A percentile compares a stretch with the other conserved stretches of the same genome.
Evolutionary conservation across 2,113 vertebrate species (phyloP).

Genomic region (Himantopus leucocephalus): DNA sequence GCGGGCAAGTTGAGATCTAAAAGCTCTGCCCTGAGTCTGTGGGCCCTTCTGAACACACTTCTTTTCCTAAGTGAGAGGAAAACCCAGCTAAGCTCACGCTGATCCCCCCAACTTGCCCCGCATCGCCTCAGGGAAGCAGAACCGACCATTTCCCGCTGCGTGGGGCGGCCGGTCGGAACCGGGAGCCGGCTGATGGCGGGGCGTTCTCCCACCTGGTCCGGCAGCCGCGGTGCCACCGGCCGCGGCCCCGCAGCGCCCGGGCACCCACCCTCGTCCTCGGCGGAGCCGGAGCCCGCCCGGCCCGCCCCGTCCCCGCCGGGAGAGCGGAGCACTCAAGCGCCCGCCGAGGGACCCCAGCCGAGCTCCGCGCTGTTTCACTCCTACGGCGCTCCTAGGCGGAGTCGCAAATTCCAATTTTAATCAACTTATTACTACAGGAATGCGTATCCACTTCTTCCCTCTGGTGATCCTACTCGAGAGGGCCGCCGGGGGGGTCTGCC

Average conservation of each 20-base stretch:
- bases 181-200: not conserved
- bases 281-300: not conserved
- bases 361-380: not conserved
- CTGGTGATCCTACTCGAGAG: fast-evolving
- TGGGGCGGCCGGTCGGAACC: fast-evolving
- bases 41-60: not conserved
- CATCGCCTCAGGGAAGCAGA: not conserved
- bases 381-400: not conserved
- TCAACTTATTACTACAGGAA: not conserved
- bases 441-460: not conserved
- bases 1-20: fast-evolving
- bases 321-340: too few relatives aligned
- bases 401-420: not conserved
- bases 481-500: not conserved
- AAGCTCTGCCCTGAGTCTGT: not conserved
- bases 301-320: not conserved
- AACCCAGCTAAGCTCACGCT: fast-evolving
- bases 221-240: too few relatives aligned
- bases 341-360: not conserved
- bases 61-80: not conserved
- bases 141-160: fast-evolving
- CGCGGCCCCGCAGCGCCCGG: not conserved
- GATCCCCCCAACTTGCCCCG: fast-evolving
- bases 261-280: too few relatives aligned
- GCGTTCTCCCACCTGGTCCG: fast-evolving